phyloP scores from a whole-genome alignment of 2,113 vertebrate species.

The Cyanoramphus novaezelandiae region DNA sequence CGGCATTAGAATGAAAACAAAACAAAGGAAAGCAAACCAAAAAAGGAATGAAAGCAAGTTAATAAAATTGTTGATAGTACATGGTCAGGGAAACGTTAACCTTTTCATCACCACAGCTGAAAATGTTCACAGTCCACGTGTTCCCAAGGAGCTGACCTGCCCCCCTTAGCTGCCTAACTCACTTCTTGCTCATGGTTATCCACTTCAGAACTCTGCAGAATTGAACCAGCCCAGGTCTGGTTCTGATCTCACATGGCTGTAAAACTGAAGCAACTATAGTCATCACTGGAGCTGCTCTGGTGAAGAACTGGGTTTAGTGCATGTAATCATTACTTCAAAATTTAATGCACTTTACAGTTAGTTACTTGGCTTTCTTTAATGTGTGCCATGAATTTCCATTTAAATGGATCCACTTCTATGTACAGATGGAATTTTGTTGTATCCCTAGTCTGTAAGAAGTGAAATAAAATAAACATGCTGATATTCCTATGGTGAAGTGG shows the following conservation, averaged over 20 bases:
- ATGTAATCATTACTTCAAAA: not conserved
- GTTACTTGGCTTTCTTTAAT: not conserved
- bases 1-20: slow-evolving; percentile 33
- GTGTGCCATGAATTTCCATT: not conserved
- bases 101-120: not conserved
- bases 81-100: not conserved
- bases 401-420: not conserved
- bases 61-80: not conserved
- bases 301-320: not conserved
- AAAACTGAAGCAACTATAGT: not conserved
- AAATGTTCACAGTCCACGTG: not conserved
- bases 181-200: not conserved
- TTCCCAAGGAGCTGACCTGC: not conserved
- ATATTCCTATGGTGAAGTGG: not conserved
- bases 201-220: not conserved
- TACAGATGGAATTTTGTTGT: not conserved
- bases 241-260: accelerated
- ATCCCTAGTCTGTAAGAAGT: not conserved
- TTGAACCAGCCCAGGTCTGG: not conserved
- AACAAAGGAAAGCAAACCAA: not conserved
- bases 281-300: not conserved
- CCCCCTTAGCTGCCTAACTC: not conserved
- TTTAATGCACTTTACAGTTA: not conserved
- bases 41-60: slow-evolving; percentile 29
- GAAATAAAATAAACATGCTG: not conserved